Evolutionary conservation across 2,888 invertebrate species (phyloP), one percentile per base, ranked within the genome.

Genomic region (Eugnorisma glareosa): DNA sequence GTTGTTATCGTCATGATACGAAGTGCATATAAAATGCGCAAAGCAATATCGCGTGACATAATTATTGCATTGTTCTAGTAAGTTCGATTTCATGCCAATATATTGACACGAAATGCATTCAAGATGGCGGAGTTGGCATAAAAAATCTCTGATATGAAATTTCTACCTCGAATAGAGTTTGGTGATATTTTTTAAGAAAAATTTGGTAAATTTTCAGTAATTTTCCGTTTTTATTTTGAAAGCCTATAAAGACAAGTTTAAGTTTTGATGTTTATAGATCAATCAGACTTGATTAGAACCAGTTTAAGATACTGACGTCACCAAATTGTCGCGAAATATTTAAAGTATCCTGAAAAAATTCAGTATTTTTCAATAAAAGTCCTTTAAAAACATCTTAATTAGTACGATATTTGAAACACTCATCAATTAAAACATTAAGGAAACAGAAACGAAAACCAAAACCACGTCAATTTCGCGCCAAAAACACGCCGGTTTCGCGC

Each of bases 1-100:
- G 24, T 7, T 59, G 31, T n/a, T 57, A 74, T 59, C 13, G 13
- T 40, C n/a, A 24, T 64, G 24, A 40, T 48, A 35, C n/a, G 11
- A 81, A 28, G 8, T 59, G 66, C 75, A 82, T 79, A 43, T 24
- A 51, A 51, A 67, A 57, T 74, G 7, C 4, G 24, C 37, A 8
- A 40, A 18, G 11, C 66, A n/a, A 48, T 51, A 67, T 28, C 64
- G 40, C 48, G 48, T 59, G 31, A 66, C 57, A 24, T 74, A 28
- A 72, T 57, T 66, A 66, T 74, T 78, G 57, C 82, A 75, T 79
- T 67, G 43, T 78, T 78, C 74, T 64, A 40, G 64, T 48, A 11
- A 43, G 48, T 75, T 81, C 75, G 82, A 81, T 74, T 59, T 35
- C 10, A 57, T 74, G 21, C 35, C 48, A 35, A 2, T 40, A 24